Conservation (phyloP, 2,113 vertebrate genomes). For the Maccullochella peelii region DNA sequence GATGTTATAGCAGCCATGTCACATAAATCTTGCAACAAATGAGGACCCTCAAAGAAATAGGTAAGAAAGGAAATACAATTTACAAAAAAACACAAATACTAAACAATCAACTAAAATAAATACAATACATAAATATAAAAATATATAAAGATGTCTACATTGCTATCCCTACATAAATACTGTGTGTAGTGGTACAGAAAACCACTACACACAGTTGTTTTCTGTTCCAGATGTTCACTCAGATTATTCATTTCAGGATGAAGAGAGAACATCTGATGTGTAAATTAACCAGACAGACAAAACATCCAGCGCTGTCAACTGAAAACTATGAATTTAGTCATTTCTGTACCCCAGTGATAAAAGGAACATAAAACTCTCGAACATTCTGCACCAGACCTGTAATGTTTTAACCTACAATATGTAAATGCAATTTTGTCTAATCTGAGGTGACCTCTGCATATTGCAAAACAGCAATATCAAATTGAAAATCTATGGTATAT, state of each 20-base stretch:
- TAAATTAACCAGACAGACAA: background rate
- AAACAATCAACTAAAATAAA: background rate
- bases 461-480: background rate
- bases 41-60: background rate
- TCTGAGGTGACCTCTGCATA: background rate
- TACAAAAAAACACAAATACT: background rate
- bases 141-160: background rate
- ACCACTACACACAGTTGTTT: background rate
- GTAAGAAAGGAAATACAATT: background rate
- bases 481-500: background rate
- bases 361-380: background rate
- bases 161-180: background rate
- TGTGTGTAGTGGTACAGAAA: background rate
- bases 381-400: background rate
- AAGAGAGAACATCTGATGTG: background rate
- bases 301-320: background rate
- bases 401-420: background rate
- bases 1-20: no score
- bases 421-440: background rate
- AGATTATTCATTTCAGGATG: constrained; percentile 6
- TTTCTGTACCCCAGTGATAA: background rate
- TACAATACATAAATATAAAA: background rate
- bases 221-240: background rate
- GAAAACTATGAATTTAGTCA: background rate
- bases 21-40: no score